A percentile compares a stretch with the other conserved stretches of the same genome.
These are phyloP conservation scores for Periplaneta americana DNA, from an alignment of 1,140 invertebrate genomes.

Conservation along the genomic window DNA sequence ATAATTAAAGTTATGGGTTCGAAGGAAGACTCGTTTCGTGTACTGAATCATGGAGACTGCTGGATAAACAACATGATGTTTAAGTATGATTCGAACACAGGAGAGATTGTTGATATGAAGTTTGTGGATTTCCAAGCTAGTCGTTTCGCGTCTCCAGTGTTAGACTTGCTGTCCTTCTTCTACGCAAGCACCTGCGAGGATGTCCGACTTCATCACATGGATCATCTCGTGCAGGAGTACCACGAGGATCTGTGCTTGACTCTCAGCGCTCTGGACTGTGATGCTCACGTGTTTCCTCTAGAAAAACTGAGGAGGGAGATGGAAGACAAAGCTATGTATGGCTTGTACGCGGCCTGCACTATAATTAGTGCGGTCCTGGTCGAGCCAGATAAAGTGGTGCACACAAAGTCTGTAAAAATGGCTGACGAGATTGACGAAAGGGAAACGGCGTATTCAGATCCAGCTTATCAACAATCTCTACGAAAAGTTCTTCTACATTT, in stretches of 20 bases:
- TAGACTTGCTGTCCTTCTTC: slow-evolving; percentile 52
- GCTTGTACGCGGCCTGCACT: neutral
- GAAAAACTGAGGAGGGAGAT: slow-evolving; percentile 32
- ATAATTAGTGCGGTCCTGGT: too few relatives aligned
- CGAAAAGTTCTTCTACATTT: too few relatives aligned
- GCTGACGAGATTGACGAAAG: too few relatives aligned
- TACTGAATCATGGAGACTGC: slow-evolving; percentile 32
- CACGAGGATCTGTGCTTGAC: slow-evolving; percentile 28
- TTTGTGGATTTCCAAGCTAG: slow-evolving; percentile 32
- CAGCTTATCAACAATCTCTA: too few relatives aligned
- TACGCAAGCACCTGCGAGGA: slow-evolving; percentile 41
- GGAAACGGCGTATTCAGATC: too few relatives aligned
- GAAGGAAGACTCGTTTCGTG: neutral
- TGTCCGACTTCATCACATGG: slow-evolving; percentile 33
- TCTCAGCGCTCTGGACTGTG: slow-evolving; percentile 35
- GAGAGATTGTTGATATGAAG: neutral
- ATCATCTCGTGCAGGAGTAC: slow-evolving; percentile 38
- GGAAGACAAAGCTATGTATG: slow-evolving; percentile 24
- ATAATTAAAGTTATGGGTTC: neutral
- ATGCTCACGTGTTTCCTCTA: slow-evolving; percentile 35
- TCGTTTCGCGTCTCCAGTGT: slow-evolving; percentile 40
- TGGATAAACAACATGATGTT: slow-evolving; percentile 34
- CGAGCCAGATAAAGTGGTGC: too few relatives aligned
- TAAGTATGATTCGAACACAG: slow-evolving; percentile 10
- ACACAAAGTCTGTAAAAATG: too few relatives aligned